These are phyloP conservation scores for Chelonia mydas DNA, from an alignment of 2,797 vertebrate genomes.

Conservation along the genomic window DNA sequence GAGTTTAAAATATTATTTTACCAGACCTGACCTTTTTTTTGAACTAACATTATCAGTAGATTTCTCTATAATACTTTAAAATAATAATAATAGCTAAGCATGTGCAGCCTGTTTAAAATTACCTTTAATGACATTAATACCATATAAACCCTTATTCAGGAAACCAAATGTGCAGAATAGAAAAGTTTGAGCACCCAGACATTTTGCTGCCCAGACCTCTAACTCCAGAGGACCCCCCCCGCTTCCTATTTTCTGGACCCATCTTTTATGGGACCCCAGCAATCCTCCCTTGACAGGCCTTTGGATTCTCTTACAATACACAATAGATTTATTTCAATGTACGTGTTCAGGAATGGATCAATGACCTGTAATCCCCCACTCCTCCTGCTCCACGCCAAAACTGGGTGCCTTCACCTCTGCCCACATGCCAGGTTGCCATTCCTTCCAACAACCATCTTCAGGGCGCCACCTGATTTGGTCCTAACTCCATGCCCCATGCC, in stretches of 20 bases:
- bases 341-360: not conserved
- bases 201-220: not conserved
- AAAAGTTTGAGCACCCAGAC: not conserved
- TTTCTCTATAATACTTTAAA: slow-evolving; percentile 49
- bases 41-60: slow-evolving; percentile 60
- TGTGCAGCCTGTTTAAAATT: slow-evolving; percentile 39
- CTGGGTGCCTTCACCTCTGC: not conserved
- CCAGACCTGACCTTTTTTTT: slow-evolving; percentile 21
- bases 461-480: not conserved
- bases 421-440: not conserved
- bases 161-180: slow-evolving; percentile 11
- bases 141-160: slow-evolving; percentile 31
- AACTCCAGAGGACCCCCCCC: not conserved
- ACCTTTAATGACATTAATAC: slow-evolving; percentile 18
- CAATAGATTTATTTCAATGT: not conserved
- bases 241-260: not conserved
- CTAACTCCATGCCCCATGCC: not conserved
- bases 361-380: fast-evolving
- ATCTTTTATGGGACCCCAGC: not conserved
- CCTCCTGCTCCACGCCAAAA: fast-evolving
- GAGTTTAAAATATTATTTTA: slow-evolving; percentile 67
- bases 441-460: not conserved
- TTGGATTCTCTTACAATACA: not conserved
- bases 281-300: not conserved
- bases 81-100: slow-evolving; percentile 41